Evolutionary conservation across 1,140 invertebrate genomes (phyloP).

Genomic region (Euglossa dilemma): DNA sequence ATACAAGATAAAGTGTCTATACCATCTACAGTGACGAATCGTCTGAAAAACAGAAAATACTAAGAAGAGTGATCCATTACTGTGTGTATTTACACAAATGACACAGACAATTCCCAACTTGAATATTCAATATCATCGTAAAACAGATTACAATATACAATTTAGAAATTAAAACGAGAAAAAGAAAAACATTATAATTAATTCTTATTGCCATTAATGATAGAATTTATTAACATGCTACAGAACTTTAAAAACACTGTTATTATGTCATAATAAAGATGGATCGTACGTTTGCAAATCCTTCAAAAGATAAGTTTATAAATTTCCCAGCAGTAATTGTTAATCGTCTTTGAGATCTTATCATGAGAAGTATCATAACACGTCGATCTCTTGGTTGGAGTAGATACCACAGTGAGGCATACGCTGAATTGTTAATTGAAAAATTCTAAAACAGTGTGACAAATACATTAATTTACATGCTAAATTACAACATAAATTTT

Average conservation of each 20-base stretch:
- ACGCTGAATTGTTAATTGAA: slow-evolving; percentile 38
- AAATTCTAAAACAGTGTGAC: slow-evolving; percentile 37
- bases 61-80: no score
- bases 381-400: slow-evolving; percentile 36
- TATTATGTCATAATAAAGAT: not conserved
- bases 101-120: no score
- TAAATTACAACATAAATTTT: not conserved
- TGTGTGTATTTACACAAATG: no score
- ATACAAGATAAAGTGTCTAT: no score
- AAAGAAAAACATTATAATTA: no score
- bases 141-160: no score
- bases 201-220: no score
- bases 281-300: slow-evolving; percentile 54
- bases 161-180: no score
- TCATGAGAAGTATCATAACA: slow-evolving; percentile 50
- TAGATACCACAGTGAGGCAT: slow-evolving; percentile 49
- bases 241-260: not conserved
- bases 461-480: not conserved
- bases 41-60: no score
- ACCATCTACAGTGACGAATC: no score
- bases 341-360: slow-evolving; percentile 56
- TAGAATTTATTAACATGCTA: not conserved
- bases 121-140: no score
- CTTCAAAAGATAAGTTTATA: slow-evolving; percentile 48
- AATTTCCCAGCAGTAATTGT: slow-evolving; percentile 58